phyloP scores from a whole-genome alignment of 2,797 vertebrate genomes.

The Myiotriccus ornatus region DNA sequence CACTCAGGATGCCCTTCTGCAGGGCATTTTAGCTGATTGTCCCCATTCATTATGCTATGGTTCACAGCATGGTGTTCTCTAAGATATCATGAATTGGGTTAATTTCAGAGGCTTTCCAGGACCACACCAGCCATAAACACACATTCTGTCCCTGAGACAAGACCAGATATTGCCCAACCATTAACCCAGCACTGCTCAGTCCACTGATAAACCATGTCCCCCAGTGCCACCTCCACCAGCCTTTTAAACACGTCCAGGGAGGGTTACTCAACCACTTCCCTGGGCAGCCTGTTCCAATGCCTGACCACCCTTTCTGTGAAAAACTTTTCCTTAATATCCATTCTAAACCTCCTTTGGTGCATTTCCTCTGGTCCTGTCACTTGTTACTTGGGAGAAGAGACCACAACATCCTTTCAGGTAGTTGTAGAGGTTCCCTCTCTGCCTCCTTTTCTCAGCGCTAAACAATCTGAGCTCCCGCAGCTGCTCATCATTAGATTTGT shows the following conservation, averaged over 20 bases:
- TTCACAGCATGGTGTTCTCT: not conserved
- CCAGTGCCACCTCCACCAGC: not conserved
- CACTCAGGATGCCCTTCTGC: not conserved
- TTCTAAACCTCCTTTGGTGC: not conserved
- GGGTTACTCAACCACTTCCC: not conserved
- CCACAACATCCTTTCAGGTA: not conserved
- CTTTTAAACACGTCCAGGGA: not conserved
- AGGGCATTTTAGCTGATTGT: not conserved
- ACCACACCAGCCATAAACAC: not conserved
- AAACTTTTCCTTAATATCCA: not conserved
- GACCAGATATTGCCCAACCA: not conserved
- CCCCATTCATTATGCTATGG: not conserved
- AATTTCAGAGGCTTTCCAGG: not conserved
- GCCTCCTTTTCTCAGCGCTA: not conserved
- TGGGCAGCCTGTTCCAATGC: not conserved
- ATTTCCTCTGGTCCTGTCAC: not conserved
- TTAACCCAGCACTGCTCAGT: not conserved
- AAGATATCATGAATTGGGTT: not conserved
- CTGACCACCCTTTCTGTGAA: not conserved
- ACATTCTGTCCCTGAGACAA: not conserved
- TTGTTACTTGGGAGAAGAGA: not conserved
- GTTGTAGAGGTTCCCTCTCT: not conserved
- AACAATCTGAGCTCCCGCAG: not conserved
- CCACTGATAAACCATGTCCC: not conserved
- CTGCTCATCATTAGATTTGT: accelerated